Percentiles rank a stretch among this genome's conserved stretches.
Evolutionary conservation across 1,140 invertebrate species (phyloP).

Genomic region (Drosophila hydei): DNA sequence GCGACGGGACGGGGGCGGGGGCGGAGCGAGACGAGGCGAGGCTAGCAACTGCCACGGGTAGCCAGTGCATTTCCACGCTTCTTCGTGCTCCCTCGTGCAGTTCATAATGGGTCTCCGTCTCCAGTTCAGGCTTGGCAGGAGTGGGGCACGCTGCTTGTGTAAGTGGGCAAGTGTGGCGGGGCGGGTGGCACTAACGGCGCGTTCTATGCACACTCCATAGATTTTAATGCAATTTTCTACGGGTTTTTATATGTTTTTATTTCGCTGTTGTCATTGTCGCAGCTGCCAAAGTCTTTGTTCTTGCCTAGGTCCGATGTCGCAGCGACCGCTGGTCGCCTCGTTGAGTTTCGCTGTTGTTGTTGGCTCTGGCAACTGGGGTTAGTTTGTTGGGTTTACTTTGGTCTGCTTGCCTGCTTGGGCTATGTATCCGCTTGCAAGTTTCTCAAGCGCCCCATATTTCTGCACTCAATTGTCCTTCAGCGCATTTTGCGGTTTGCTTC

Average conservation of each 20-base stretch:
- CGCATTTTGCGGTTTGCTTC: conserved; percentile 62
- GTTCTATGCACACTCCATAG: conserved; percentile 82
- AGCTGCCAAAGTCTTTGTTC: conserved; percentile 82
- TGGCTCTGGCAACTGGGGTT: conserved; percentile 16
- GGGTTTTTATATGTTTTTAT: conserved; percentile 77
- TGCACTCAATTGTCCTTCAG: conserved; percentile 80
- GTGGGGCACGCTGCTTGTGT: not conserved
- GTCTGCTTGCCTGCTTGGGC: conserved; percentile 54
- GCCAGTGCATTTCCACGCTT: conserved; percentile 15
- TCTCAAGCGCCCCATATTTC: conserved; percentile 73
- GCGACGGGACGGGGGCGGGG: not conserved
- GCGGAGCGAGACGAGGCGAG: not conserved
- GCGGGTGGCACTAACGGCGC: conserved; percentile 15
- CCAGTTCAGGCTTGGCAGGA: conserved; percentile 1
- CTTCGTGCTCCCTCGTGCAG: conserved; percentile 31
- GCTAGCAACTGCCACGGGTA: not conserved
- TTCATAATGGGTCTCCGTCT: conserved; percentile 46
- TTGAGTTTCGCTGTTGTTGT: conserved; percentile 7
- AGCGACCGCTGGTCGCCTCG: conserved; percentile 25
- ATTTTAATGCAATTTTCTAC: conserved; percentile 83
- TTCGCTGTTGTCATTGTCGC: conserved; percentile 75
- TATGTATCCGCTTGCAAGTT: conserved; percentile 57
- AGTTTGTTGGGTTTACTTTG: conserved; percentile 36
- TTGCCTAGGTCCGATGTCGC: conserved; percentile 48
- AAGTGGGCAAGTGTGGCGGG: not conserved